A percentile compares a stretch with the other conserved stretches of the same genome.
These are phyloP conservation scores for Bubo blakistoni DNA, from an alignment of 2,113 vertebrate species.

Conservation along the genomic window DNA sequence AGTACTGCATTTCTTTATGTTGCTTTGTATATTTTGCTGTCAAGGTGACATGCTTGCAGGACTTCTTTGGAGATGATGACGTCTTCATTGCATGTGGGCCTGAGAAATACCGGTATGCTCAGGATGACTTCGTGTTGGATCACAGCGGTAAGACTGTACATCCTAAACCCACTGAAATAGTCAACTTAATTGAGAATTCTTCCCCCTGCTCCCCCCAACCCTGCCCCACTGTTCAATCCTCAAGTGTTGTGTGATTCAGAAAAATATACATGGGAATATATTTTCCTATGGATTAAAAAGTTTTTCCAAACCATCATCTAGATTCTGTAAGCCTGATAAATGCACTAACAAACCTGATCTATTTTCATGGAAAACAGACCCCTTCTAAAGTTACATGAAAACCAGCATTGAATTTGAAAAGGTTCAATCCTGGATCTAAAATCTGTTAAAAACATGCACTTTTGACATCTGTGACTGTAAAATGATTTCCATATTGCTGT, in stretches of 20 bases:
- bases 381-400: neutral
- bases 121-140: slow-evolving; percentile 97
- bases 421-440: neutral
- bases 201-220: neutral
- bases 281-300: neutral
- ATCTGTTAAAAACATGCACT: neutral
- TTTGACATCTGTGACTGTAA: neutral
- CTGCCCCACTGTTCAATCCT: fast-evolving
- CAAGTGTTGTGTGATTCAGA: neutral
- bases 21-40: neutral
- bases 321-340: neutral
- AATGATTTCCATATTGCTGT: neutral
- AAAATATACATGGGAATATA: neutral
- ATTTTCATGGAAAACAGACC: neutral
- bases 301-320: neutral
- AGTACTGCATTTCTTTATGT: neutral
- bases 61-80: slow-evolving; percentile 97
- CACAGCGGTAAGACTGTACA: slow-evolving; percentile 87
- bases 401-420: neutral
- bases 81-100: slow-evolving; percentile 97
- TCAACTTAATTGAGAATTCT: neutral
- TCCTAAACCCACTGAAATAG: neutral
- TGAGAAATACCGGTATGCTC: slow-evolving; percentile 93
- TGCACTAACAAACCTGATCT: neutral
- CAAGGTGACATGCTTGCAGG: slow-evolving; percentile 91